Conservation (phyloP, 2,888 invertebrate genomes). For the Callyntrura sp. region DNA sequence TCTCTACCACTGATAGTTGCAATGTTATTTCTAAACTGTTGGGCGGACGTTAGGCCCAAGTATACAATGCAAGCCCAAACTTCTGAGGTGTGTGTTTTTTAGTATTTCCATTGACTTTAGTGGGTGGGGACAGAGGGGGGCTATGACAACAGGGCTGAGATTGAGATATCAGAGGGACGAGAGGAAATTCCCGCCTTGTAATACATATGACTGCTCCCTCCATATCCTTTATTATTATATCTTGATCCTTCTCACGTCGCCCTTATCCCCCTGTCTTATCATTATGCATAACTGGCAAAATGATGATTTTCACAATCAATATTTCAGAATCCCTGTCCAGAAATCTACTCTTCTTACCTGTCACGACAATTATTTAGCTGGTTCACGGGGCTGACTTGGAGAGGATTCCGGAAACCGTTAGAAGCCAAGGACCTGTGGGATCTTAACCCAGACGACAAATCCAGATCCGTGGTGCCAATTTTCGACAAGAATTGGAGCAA, state of each 20-base stretch:
- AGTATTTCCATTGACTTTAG: too few species aligned
- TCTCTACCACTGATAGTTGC: constrained; percentile 90
- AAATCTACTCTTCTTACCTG: constrained; percentile 93
- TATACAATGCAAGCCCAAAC: constrained; percentile 77
- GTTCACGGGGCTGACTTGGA: constrained; percentile 95
- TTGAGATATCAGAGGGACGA: too few species aligned
- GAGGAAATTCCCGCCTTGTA: too few species aligned
- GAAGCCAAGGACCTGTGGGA: constrained; percentile 95
- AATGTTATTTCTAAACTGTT: constrained; percentile 92
- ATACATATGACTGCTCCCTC: too few species aligned
- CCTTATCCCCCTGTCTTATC: too few species aligned
- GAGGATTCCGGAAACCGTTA: constrained; percentile 93
- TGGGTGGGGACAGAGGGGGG: too few species aligned
- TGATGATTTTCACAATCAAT: too few species aligned
- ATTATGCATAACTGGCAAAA: too few species aligned
- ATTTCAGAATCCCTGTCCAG: constrained; percentile 93
- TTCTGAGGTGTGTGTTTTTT: constrained; percentile 62
- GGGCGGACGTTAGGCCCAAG: constrained; percentile 89
- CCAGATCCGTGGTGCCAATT: constrained; percentile 91
- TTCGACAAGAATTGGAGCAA: constrained; percentile 95
- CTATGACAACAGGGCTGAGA: too few species aligned
- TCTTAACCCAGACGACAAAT: constrained; percentile 93
- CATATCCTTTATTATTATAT: too few species aligned
- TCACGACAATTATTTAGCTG: constrained; percentile 95
- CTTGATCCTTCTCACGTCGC: too few species aligned